phyloP scores from a whole-genome alignment of 2,888 invertebrate genomes.

The Cryptophagus acutangulus region DNA sequence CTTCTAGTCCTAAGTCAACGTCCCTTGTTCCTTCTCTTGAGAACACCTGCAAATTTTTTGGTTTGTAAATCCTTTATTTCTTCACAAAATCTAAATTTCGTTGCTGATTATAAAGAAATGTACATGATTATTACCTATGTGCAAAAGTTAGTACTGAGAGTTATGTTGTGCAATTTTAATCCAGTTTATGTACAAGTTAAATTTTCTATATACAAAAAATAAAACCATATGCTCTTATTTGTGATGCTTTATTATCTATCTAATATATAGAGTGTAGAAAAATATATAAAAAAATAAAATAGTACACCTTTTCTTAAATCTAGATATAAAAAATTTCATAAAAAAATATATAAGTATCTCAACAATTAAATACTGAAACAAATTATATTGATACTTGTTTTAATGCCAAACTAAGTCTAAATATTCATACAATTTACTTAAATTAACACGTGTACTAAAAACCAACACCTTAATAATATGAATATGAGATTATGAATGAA shows the following conservation, averaged over 20 bases:
- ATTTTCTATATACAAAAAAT: conserved; percentile 17
- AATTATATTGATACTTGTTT: conserved; percentile 17
- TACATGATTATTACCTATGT: no score
- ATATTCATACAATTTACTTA: conserved; percentile 21
- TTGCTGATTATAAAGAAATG: no score
- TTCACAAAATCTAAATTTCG: no score
- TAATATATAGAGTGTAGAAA: conserved; percentile 21
- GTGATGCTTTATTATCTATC: conserved; percentile 25
- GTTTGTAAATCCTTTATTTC: no score
- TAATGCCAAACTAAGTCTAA: conserved; percentile 19
- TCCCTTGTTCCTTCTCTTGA: conserved; percentile 31
- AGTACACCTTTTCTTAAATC: conserved; percentile 38
- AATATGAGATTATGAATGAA: no score
- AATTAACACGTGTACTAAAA: no score
- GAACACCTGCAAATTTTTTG: conserved; percentile 40
- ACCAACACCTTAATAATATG: conserved; percentile 20
- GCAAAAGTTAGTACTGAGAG: conserved; percentile 13
- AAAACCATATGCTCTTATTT: conserved; percentile 17
- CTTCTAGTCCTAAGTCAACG: conserved; percentile 41
- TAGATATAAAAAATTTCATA: conserved; percentile 17
- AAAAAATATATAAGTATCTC: background rate
- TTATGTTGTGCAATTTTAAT: conserved; percentile 5
- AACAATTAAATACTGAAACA: background rate
- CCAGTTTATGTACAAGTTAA: conserved; percentile 8
- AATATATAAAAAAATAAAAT: conserved; percentile 38